Evolutionary conservation across 2,888 invertebrate genomes (phyloP), one percentile per base, ranked within the genome.

Genomic region (Aleiodes leptofemur): DNA sequence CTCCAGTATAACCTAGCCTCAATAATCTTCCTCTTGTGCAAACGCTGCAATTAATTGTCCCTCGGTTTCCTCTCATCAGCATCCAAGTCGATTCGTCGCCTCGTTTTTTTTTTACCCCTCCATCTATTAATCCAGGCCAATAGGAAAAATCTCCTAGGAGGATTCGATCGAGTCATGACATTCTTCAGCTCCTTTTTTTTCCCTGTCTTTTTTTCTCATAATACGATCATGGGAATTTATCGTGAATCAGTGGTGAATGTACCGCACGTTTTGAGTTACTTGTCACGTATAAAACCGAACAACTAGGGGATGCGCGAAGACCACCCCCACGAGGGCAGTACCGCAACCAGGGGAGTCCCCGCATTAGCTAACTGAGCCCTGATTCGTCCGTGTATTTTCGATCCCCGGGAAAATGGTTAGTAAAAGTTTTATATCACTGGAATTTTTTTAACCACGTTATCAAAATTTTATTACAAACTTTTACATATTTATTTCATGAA

Each of bases 291-390:
- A 43, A 23, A 64, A 64, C 9, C 3, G 16, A 43, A 16, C 23
- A 29, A 56, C 64, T 57, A 66, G 57, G 75, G 75, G 74, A 57
- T 50, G 71, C 71, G 76, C 68, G 69, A 76, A 78, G 83, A 81
- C 82, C 82, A 81, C 80, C 83, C 87, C 84, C 86, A 77, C 76
- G 85, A 82, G 87, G 84, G 86, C 82, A 83, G 86, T 87, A 81
- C 83, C 83, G 81, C 79, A 82, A 64, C 14, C 64, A 64, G 64
- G 64, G 81, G 82, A 80, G 78, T 82, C 81, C 64, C 64, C 82
- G 86, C 85, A 87, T 87, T 87, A 87, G 84, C 84, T 87, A 87
- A 87, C 87, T 84, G 84, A 82, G 84, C 83, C 83, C 87, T 87
- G 86, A 87, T 88, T 87, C 87, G 86, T 82, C 81, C 80, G 76